These are phyloP conservation scores for Aplocera efformata DNA, from an alignment of 2,888 invertebrate genomes.

Conservation along the genomic window DNA sequence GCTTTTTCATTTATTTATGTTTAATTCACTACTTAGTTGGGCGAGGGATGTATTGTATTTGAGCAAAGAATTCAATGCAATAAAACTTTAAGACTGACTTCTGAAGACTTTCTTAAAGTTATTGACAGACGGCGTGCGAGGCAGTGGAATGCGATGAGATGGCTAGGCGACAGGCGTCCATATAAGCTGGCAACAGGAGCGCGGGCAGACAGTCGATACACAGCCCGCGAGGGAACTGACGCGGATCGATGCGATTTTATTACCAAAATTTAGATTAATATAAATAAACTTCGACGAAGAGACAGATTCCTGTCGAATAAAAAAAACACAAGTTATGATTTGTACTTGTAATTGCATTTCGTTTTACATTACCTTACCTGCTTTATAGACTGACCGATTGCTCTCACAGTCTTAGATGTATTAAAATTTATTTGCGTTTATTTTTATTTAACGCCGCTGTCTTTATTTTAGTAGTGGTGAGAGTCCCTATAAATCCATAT, in stretches of 20 bases:
- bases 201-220: not conserved
- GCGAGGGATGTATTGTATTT: constrained; percentile 51
- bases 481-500: constrained; percentile 16
- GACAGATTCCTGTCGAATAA: constrained; percentile 24
- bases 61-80: constrained; percentile 73
- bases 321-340: constrained; percentile 20
- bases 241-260: constrained; percentile 46
- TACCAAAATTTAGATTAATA: constrained; percentile 44
- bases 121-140: constrained; percentile 40
- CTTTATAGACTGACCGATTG: constrained; percentile 7
- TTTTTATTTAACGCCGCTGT: constrained; percentile 10
- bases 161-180: constrained; percentile 19
- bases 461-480: constrained; percentile 30
- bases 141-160: constrained; percentile 23
- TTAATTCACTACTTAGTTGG: constrained; percentile 44
- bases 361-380: constrained; percentile 18
- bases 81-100: constrained; percentile 79
- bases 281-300: constrained; percentile 28
- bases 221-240: constrained; percentile 24
- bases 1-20: constrained; percentile 39
- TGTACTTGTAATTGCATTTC: constrained; percentile 26
- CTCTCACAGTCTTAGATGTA: constrained; percentile 15
- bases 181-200: constrained; percentile 22
- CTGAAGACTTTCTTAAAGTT: constrained; percentile 77
- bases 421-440: constrained; percentile 13